A percentile compares a stretch with the other conserved stretches of the same genome.
phyloP scores from a whole-genome alignment of 2,113 vertebrate genomes.

The Ictalurus furcatus region DNA sequence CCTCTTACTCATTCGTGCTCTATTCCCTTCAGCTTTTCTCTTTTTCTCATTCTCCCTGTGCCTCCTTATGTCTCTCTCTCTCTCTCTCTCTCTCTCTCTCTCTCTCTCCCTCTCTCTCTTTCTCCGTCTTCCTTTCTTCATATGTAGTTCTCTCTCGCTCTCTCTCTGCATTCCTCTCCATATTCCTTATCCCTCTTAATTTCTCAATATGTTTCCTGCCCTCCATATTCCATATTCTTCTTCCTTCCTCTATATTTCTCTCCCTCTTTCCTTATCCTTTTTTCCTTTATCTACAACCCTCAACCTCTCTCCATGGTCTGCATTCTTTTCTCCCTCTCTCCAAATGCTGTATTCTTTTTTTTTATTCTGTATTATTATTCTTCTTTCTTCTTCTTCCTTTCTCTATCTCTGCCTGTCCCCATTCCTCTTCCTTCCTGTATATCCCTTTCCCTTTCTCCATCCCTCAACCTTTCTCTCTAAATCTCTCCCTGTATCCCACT shows the following conservation, averaged over 20 bases:
- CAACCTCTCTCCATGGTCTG: too few species aligned
- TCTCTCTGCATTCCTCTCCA: neutral
- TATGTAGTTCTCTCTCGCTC: neutral
- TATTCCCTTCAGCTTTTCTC: neutral
- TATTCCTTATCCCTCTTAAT: slow-evolving; percentile 53
- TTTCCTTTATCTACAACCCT: neutral
- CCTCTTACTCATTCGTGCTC: neutral
- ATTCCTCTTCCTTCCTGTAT: neutral
- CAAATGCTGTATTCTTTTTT: neutral
- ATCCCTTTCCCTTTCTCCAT: slow-evolving; percentile 74
- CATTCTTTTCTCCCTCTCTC: neutral
- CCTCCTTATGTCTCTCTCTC: slow-evolving; percentile 15
- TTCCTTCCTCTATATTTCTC: slow-evolving; percentile 66
- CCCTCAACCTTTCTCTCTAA: slow-evolving; percentile 76
- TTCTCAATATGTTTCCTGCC: neutral
- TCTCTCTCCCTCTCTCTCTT: neutral
- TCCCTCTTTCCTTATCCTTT: neutral
- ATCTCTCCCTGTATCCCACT: slow-evolving; percentile 15
- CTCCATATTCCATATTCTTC: neutral
- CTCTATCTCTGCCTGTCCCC: neutral
- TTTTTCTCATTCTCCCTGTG: neutral
- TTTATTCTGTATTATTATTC: too few species aligned
- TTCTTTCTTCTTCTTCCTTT: neutral
- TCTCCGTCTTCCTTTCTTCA: too few species aligned
- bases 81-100: slow-evolving; percentile 69